Percentiles rank a stretch among this genome's conserved stretches.
phyloP scores from a whole-genome alignment of 2,888 invertebrate genomes.

The Tenodera sinensis region DNA sequence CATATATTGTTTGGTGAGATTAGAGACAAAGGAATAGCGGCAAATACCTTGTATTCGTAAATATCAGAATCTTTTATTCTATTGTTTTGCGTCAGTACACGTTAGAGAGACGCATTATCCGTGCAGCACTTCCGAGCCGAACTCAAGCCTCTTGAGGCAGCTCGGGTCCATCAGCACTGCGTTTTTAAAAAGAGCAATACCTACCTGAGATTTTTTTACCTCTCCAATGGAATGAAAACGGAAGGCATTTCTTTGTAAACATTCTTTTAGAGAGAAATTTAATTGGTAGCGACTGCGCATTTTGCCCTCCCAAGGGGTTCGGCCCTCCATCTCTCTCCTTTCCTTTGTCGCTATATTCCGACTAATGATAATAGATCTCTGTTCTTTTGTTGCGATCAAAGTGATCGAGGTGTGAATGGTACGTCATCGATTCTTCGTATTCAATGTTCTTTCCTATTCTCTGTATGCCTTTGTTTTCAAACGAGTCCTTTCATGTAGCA shows the following conservation, averaged over 20 bases:
- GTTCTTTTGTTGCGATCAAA: background rate
- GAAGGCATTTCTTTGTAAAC: background rate
- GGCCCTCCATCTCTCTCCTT: background rate
- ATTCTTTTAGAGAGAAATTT: background rate
- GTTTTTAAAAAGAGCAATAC: background rate
- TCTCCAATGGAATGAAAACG: background rate
- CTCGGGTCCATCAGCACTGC: background rate
- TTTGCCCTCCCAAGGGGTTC: background rate
- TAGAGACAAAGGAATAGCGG: background rate
- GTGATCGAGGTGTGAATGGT: background rate
- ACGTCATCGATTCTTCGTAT: background rate
- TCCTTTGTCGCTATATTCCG: background rate
- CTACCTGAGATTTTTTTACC: background rate
- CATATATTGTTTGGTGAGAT: no score
- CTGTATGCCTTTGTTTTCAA: background rate
- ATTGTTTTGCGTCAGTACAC: background rate
- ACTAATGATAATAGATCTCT: background rate
- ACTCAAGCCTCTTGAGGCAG: background rate
- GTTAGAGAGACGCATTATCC: background rate
- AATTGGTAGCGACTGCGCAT: background rate
- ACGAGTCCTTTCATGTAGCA: background rate
- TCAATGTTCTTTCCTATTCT: background rate
- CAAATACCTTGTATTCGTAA: background rate
- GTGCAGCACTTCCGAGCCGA: background rate
- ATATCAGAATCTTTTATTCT: background rate